Conservation (phyloP, 1,140 invertebrate species). For the Neodiprion fabricii region DNA sequence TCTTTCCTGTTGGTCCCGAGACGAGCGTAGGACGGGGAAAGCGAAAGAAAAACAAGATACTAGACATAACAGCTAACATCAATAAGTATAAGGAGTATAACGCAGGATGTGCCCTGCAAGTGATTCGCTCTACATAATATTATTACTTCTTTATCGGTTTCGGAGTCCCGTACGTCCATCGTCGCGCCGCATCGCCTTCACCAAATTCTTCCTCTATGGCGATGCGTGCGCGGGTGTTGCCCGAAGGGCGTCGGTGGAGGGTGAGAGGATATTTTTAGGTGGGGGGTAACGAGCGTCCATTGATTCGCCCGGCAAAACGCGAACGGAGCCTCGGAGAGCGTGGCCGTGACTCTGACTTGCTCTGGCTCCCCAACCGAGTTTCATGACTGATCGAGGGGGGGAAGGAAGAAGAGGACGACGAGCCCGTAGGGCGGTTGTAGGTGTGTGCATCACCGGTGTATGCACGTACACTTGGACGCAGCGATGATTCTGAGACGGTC, state of each 20-base stretch:
- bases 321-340: background rate
- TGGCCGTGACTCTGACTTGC: background rate
- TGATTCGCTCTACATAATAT: no score
- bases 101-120: no score
- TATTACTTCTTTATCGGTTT: no score
- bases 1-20: no score
- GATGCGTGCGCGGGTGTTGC: slow-evolving; percentile 3
- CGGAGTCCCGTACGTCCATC: no score
- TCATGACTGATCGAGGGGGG: background rate
- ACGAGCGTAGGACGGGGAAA: no score
- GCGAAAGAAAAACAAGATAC: no score
- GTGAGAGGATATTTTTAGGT: background rate
- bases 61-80: no score
- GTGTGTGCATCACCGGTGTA: background rate
- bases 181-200: background rate
- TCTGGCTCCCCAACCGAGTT: no score
- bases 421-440: background rate
- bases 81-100: no score
- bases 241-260: background rate
- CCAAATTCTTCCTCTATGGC: background rate
- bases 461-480: background rate
- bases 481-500: no score
- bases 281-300: slow-evolving; percentile 6
- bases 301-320: background rate
- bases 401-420: background rate